A percentile compares a stretch with the other conserved stretches of the same genome.
These are phyloP conservation scores for Cherax destructor DNA, from an alignment of 1,140 invertebrate species.

Conservation along the genomic window DNA sequence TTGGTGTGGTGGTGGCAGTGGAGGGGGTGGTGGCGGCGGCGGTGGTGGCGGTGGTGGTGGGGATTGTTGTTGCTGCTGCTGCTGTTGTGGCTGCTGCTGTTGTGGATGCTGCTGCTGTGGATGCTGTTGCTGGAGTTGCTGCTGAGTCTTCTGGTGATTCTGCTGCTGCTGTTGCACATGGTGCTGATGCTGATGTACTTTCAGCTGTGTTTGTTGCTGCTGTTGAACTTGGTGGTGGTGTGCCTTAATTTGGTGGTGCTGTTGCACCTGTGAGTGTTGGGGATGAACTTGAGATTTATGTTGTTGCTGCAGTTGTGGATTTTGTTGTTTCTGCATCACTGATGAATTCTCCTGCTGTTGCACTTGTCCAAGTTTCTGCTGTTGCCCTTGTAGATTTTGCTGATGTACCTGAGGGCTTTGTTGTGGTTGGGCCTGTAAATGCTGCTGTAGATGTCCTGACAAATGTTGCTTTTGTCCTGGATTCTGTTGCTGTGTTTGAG, in stretches of 20 bases:
- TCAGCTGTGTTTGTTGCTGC: constrained; percentile 24
- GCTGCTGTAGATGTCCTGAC: constrained; percentile 17
- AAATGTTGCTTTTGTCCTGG: constrained; percentile 21
- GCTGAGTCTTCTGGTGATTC: constrained; percentile 12
- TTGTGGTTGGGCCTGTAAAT: background rate
- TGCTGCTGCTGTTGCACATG: constrained; percentile 28
- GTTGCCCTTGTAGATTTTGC: background rate
- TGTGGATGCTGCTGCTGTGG: background rate
- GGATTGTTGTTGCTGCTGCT: background rate
- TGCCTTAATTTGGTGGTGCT: background rate
- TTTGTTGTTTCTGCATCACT: constrained; percentile 1
- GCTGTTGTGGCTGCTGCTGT: constrained; percentile 4
- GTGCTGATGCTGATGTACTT: constrained; percentile 16
- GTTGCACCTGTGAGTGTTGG: constrained; percentile 21
- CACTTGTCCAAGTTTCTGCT: constrained; percentile 17
- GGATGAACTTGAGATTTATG: constrained; percentile 14
- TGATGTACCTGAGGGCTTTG: constrained; percentile 9
- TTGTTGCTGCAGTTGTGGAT: constrained; percentile 32
- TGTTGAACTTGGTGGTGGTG: constrained; percentile 28
- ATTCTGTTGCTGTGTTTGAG: constrained; percentile 10
- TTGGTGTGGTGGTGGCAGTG: background rate
- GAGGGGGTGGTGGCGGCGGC: background rate
- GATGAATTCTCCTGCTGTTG: constrained; percentile 13
- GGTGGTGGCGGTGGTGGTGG: constrained; percentile 24
- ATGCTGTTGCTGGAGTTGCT: background rate